Conservation (phyloP, 2,888 invertebrate species). For the Plagodis pulveraria region DNA sequence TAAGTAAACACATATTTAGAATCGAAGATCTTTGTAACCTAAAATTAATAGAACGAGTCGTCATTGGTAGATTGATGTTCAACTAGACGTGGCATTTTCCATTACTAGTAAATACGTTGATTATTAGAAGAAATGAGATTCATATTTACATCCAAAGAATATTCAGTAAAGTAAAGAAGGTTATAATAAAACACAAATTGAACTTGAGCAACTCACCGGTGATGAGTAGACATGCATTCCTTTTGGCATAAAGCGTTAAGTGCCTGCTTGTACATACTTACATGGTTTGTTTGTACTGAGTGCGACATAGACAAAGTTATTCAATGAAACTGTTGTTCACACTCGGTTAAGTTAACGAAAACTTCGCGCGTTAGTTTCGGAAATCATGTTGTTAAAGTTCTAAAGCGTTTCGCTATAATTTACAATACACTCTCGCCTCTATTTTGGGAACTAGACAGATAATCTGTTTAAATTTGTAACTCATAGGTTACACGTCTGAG, state of each 20-base stretch:
- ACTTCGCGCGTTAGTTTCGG: slow-evolving; percentile 38
- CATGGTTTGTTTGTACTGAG: slow-evolving; percentile 10
- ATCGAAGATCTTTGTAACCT: too few species aligned
- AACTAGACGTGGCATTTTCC: too few species aligned
- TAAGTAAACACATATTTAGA: too few species aligned
- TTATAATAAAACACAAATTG: too few species aligned
- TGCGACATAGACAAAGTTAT: slow-evolving; percentile 30
- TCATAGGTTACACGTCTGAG: not conserved
- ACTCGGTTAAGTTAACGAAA: slow-evolving; percentile 40
- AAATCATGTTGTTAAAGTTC: slow-evolving; percentile 40
- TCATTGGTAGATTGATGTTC: too few species aligned
- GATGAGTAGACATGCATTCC: not conserved
- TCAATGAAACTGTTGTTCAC: slow-evolving; percentile 41
- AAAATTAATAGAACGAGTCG: too few species aligned
- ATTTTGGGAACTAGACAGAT: slow-evolving; percentile 32
- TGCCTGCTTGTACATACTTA: slow-evolving; percentile 5
- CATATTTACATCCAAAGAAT: too few species aligned
- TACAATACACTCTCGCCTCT: slow-evolving; percentile 34
- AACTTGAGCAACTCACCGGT: not conserved
- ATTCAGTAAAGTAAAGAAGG: too few species aligned
- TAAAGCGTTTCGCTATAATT: slow-evolving; percentile 34
- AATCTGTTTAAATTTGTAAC: slow-evolving; percentile 9
- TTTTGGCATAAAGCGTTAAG: slow-evolving; percentile 10
- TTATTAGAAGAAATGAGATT: too few species aligned
- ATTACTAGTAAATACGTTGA: too few species aligned